Conservation (phyloP, 2,888 invertebrate genomes). For the Operophtera brumata region DNA sequence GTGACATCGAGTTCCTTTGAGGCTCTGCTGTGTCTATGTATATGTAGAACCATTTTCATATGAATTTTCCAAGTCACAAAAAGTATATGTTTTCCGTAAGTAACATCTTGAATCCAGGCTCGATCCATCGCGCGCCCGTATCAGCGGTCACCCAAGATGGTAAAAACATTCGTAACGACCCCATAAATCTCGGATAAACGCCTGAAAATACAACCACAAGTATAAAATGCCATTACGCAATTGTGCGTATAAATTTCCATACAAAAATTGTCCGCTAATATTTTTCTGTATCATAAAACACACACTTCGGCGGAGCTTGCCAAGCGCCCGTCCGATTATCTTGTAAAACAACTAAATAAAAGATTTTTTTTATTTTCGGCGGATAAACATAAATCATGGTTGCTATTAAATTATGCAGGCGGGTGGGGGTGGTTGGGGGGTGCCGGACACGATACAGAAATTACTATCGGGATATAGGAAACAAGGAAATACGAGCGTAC, state of each 20-base stretch:
- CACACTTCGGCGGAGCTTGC: slow-evolving; percentile 20
- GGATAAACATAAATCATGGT: slow-evolving; percentile 49
- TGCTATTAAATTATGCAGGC: slow-evolving; percentile 55
- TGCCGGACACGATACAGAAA: slow-evolving; percentile 41
- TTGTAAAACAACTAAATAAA: slow-evolving; percentile 31
- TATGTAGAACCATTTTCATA: too few species aligned
- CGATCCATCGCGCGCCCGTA: neutral
- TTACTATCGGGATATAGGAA: slow-evolving; percentile 38
- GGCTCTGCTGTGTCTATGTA: too few species aligned
- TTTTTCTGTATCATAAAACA: slow-evolving; percentile 26
- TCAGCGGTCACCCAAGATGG: slow-evolving; percentile 18
- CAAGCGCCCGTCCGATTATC: slow-evolving; percentile 30
- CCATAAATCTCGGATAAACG: slow-evolving; percentile 22
- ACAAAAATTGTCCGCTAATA: slow-evolving; percentile 27
- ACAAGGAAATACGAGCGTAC: slow-evolving; percentile 29
- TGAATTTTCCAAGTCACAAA: neutral
- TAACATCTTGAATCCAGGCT: neutral
- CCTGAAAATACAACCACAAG: slow-evolving; percentile 25
- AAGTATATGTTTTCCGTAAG: neutral
- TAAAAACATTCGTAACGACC: slow-evolving; percentile 23
- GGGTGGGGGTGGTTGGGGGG: slow-evolving; percentile 18
- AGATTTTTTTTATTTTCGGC: slow-evolving; percentile 22
- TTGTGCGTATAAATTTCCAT: slow-evolving; percentile 29
- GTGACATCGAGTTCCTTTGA: too few species aligned
- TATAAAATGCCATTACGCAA: slow-evolving; percentile 21